These are phyloP conservation scores for Drosophila sp. DNA, from an alignment of 1,140 invertebrate species.

Conservation along the genomic window DNA sequence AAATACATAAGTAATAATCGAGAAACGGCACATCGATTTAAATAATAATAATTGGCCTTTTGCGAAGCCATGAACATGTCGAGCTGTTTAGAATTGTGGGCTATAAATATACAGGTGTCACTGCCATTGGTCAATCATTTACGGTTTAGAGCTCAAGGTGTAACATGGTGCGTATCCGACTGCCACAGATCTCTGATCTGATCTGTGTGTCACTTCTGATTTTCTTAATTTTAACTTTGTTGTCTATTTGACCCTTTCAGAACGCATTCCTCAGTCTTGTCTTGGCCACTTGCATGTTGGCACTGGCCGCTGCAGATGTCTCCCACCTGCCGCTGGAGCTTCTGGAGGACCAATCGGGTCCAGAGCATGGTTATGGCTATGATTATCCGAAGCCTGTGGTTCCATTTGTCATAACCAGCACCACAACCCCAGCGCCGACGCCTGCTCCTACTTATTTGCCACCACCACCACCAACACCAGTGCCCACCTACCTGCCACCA, in stretches of 20 bases:
- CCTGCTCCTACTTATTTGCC: constrained; percentile 67
- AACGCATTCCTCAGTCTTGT: constrained; percentile 50
- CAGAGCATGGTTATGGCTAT: constrained; percentile 66
- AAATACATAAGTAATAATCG: constrained; percentile 39
- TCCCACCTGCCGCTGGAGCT: constrained; percentile 66
- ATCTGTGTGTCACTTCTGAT: constrained; percentile 6
- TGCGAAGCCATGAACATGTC: constrained; percentile 64
- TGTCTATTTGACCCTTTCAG: constrained; percentile 29
- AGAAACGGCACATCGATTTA: constrained; percentile 72
- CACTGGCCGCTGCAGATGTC: constrained; percentile 67
- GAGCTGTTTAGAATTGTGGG: constrained; percentile 75
- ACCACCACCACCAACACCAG: constrained; percentile 42
- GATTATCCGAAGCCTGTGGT: constrained; percentile 68
- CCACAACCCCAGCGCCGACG: constrained; percentile 55
- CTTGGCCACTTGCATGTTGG: constrained; percentile 56
- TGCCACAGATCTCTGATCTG: constrained; percentile 8
- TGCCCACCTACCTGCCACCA: constrained; percentile 46
- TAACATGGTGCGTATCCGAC: constrained; percentile 71
- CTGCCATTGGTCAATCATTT: constrained; percentile 67
- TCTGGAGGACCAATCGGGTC: constrained; percentile 41
- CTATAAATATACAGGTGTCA: constrained; percentile 73
- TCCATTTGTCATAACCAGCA: constrained; percentile 62
- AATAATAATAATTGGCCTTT: constrained; percentile 83
- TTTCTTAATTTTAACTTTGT: background rate
- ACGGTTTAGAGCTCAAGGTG: constrained; percentile 72